phyloP scores from a whole-genome alignment of 2,797 vertebrate species.

The Pteropus rufus region DNA sequence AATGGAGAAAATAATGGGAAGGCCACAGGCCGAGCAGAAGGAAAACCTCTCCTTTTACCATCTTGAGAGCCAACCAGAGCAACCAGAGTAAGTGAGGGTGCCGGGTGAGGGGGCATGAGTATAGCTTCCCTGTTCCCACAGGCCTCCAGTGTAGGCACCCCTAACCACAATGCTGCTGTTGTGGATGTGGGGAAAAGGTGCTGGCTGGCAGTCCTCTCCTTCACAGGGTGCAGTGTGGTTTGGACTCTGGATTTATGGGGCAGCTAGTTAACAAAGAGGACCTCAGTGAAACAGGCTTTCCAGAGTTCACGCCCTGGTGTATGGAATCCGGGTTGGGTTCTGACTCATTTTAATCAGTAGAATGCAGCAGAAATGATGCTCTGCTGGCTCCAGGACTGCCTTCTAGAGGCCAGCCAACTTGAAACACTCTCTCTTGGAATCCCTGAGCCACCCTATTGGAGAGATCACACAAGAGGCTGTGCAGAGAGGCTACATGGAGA shows the following conservation, averaged over 20 bases:
- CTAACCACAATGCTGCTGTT: accelerated
- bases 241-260: not conserved
- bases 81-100: not conserved
- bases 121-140: not conserved
- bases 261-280: not conserved
- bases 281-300: not conserved
- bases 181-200: not conserved
- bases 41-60: not conserved
- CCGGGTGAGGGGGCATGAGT: accelerated
- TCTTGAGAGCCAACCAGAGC: not conserved
- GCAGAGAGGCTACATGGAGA: not conserved
- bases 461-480: not conserved
- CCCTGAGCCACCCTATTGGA: not conserved
- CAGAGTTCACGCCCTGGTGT: accelerated
- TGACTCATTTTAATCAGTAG: not conserved
- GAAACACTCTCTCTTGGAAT: not conserved
- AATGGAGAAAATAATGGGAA: not conserved
- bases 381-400: not conserved
- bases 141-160: not conserved
- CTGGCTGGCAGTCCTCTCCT: not conserved
- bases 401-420: not conserved
- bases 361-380: not conserved
- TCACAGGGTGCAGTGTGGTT: not conserved
- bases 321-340: not conserved
- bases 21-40: not conserved